Evolutionary conservation across 2,797 vertebrate species (phyloP).

Genomic region (Amphiprion clarkii): DNA sequence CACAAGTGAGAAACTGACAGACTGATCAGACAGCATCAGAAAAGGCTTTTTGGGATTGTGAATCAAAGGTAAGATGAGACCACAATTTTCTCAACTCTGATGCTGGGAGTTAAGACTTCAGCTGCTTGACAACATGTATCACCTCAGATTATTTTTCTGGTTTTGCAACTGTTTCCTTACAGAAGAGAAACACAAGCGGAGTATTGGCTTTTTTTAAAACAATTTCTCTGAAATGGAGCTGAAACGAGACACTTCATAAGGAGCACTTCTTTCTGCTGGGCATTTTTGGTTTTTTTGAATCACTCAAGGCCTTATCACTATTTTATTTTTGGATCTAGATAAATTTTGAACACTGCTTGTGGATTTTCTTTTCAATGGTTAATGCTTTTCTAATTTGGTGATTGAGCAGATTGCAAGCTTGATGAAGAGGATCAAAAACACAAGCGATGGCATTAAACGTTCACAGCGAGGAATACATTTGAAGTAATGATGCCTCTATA

Average conservation of each 20-base stretch:
- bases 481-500: neutral
- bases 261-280: neutral
- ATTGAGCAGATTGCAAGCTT: neutral
- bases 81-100: conserved; percentile 22
- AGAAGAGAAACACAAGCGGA: neutral
- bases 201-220: neutral
- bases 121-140: conserved; percentile 12
- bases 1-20: conserved; percentile 13
- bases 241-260: conserved; percentile 8
- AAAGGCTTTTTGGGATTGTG: conserved; percentile 8
- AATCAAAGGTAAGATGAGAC: conserved; percentile 54
- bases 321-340: neutral
- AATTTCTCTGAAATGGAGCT: conserved; percentile 11
- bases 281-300: neutral
- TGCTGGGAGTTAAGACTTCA: neutral
- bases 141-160: conserved; percentile 7
- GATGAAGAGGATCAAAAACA: neutral
- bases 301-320: neutral
- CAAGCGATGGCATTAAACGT: neutral
- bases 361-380: neutral
- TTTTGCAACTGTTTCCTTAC: neutral
- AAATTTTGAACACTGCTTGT: neutral
- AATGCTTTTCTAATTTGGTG: neutral
- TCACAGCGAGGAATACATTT: neutral
- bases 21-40: conserved; percentile 35